A percentile compares a stretch with the other conserved stretches of the same genome.
Evolutionary conservation across 2,888 invertebrate genomes (phyloP).

Genomic region (Ormyrus rosae): DNA sequence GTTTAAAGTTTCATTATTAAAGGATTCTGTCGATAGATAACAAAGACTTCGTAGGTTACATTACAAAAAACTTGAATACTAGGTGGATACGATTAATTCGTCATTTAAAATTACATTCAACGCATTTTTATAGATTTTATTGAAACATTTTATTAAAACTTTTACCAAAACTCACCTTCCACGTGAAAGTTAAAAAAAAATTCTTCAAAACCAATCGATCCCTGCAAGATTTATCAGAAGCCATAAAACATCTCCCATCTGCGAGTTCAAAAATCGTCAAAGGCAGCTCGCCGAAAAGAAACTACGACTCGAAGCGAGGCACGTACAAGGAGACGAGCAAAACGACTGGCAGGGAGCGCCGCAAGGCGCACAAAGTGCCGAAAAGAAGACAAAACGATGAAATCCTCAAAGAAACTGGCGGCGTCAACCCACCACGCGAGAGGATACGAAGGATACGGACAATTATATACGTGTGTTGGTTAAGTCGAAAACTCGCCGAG

Average conservation of each 20-base stretch:
- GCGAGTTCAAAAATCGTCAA: neutral
- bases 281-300: neutral
- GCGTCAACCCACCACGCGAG: no score
- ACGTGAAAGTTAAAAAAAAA: no score
- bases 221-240: conserved; percentile 5
- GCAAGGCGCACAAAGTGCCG: conserved; percentile 22
- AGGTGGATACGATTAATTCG: no score
- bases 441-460: no score
- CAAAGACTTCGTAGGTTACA: no score
- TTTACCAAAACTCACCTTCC: no score
- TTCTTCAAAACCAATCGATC: neutral
- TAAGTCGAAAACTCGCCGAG: conserved; percentile 5
- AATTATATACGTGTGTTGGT: neutral
- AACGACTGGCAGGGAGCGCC: neutral
- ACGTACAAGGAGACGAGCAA: conserved; percentile 20
- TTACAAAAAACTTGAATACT: no score
- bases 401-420: neutral
- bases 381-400: conserved; percentile 31
- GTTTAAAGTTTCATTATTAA: no score
- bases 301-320: neutral
- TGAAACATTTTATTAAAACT: no score
- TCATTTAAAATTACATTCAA: no score
- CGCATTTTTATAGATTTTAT: no score
- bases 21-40: no score
- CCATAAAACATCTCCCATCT: conserved; percentile 3